Evolutionary conservation across 1,140 invertebrate genomes (phyloP).

Genomic region (Solenopsis fugax): DNA sequence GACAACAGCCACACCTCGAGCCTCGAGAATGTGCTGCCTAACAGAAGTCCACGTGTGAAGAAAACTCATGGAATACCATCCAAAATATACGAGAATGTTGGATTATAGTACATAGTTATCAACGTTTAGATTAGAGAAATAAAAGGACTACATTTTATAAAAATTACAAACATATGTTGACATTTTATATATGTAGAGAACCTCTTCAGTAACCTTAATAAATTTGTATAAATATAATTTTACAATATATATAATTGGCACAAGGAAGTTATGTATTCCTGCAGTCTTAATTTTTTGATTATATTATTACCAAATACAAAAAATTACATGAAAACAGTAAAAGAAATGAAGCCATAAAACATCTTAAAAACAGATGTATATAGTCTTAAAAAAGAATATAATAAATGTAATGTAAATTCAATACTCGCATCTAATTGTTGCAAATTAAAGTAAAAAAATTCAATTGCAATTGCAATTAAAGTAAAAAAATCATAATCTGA

Average conservation of each 20-base stretch:
- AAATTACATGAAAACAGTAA: neutral
- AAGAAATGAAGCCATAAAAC: too few relatives aligned
- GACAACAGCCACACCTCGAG: constrained; percentile 56
- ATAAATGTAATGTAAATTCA: neutral
- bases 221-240: constrained; percentile 46
- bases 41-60: constrained; percentile 78
- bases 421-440: neutral
- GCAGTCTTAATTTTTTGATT: neutral
- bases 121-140: neutral
- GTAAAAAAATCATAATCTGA: too few relatives aligned
- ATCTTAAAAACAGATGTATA: too few relatives aligned
- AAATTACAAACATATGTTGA: neutral
- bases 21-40: constrained; percentile 75
- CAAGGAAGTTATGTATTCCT: neutral
- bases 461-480: too few relatives aligned
- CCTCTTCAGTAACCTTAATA: neutral
- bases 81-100: constrained; percentile 74
- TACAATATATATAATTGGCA: neutral
- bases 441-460: too few relatives aligned
- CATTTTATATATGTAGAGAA: constrained; percentile 9
- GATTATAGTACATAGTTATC: constrained; percentile 39
- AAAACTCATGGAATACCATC: constrained; percentile 58
- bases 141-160: constrained; percentile 2
- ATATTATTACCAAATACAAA: neutral
- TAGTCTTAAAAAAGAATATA: neutral